A percentile compares a stretch with the other conserved stretches of the same genome.
These are phyloP conservation scores for Dicyrtomina minuta DNA, from an alignment of 2,888 invertebrate genomes.

Conservation along the genomic window DNA sequence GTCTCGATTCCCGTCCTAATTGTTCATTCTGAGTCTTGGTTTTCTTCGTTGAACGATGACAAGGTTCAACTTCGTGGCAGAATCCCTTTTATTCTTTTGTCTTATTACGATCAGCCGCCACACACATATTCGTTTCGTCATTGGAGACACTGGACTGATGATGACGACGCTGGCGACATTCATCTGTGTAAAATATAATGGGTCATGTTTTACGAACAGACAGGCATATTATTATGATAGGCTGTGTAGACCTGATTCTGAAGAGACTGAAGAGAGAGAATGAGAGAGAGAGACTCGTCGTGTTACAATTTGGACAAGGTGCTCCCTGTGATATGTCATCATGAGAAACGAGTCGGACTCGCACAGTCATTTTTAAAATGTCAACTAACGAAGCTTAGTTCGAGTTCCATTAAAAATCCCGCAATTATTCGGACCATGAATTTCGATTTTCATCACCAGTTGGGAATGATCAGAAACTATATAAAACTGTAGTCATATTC, in stretches of 20 bases:
- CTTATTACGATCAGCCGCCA: conserved; percentile 36
- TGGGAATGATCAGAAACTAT: conserved; percentile 6
- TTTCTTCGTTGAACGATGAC: conserved; percentile 32
- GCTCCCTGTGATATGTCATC: conserved; percentile 27
- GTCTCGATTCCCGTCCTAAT: conserved; percentile 30
- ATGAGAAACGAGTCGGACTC: conserved; percentile 35
- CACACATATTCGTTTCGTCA: conserved; percentile 30
- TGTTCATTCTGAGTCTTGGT: conserved; percentile 36
- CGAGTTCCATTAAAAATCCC: conserved; percentile 30
- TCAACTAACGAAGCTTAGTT: conserved; percentile 14
- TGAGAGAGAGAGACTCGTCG: no score
- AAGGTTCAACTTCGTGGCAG: conserved; percentile 37
- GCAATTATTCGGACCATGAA: conserved; percentile 36
- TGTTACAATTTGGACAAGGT: conserved; percentile 14
- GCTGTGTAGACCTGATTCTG: no score
- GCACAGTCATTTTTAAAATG: conserved; percentile 28
- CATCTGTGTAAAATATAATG: conserved; percentile 26
- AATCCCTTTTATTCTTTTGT: conserved; percentile 34
- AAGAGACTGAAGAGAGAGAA: no score
- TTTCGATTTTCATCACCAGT: conserved; percentile 33
- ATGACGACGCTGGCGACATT: conserved; percentile 30
- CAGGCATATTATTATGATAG: neutral
- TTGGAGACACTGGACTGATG: neutral
- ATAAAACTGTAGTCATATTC: no score
- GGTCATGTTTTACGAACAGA: neutral